Base-by-base conservation (phyloP, 2,888 invertebrate genomes). In the Cerastis leucographa region DNA sequence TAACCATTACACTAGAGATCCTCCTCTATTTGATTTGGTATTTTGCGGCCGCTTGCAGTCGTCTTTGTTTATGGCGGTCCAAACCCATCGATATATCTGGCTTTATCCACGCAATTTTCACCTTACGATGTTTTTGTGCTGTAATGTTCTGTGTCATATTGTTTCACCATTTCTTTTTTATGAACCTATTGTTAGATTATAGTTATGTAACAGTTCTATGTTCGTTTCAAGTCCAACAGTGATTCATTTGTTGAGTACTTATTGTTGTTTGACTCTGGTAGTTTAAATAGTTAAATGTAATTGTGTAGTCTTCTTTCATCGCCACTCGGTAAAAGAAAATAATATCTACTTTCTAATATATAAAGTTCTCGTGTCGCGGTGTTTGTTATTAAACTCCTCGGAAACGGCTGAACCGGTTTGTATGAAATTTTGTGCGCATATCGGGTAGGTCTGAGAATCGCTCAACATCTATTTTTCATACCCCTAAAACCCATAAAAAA, bases 101-200 rank as follows among this genome's bases (percentile, higher is more conserved):
- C 25, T n/a, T n/a, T 29, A 46, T 44, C 65, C 9, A 25, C n/a
- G 0, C n/a, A 25, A 12, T 44, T 72, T 67, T 40, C 2, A 14
- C 19, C n/a, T 40, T 5, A 40, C 40, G 40, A 40, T 40, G 40
- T 40, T 40, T 40, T 40, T 40, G 3, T 51, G 46, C 19, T 19
- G 8, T 71, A 46, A 49, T 22, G 4, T n/a, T n/a, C 40, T 44
- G 22, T 44, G 25, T 62, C 68, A 69, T 51, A 56, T 29, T 78
- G 56, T 56, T 35, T 49, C 6, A 14, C 29, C 8, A 35, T 65
- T 71, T 78, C 42, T 56, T 22, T 40, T 35, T 71, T 14, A 56
- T 49, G 12, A 9, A 46, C 19, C 19, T 49, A 49, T 71, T 72
- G 56, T 71, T 64, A 54, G 3, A 0, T 49, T 44, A n/a, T 14